These are phyloP conservation scores for Corythoichthys haematopterus DNA, from an alignment of 2,113 vertebrate species.

Conservation along the genomic window DNA sequence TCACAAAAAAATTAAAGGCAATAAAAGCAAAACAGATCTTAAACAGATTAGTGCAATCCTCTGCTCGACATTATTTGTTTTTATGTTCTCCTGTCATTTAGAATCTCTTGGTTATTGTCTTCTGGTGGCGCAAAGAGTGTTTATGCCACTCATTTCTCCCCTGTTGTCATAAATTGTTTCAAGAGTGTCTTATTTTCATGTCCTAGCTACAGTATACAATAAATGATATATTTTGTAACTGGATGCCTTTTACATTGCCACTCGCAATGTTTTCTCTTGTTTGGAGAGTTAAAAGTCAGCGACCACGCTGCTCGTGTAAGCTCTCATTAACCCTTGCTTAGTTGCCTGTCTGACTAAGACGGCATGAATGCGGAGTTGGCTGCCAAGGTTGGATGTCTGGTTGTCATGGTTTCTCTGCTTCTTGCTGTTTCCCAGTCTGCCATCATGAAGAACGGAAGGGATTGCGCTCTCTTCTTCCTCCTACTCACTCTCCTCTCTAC, in stretches of 20 bases:
- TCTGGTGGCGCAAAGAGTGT: constrained; percentile 12
- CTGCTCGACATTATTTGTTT: neutral
- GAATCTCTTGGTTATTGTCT: constrained; percentile 43
- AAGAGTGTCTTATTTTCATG: constrained; percentile 20
- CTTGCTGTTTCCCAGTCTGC: constrained; percentile 65
- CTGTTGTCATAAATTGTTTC: constrained; percentile 21
- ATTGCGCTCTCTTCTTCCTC: constrained; percentile 18
- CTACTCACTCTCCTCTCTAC: constrained; percentile 16
- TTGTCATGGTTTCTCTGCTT: constrained; percentile 72
- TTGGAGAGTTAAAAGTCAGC: constrained; percentile 10
- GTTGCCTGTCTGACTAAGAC: constrained; percentile 52
- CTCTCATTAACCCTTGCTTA: constrained; percentile 61
- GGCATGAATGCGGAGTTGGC: constrained; percentile 56
- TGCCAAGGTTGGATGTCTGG: constrained; percentile 67
- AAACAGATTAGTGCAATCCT: constrained; percentile 11
- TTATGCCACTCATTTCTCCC: constrained; percentile 17
- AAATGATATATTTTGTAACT: neutral
- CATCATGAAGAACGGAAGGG: constrained; percentile 43
- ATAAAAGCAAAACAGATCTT: neutral
- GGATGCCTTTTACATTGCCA: constrained; percentile 4
- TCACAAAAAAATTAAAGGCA: neutral
- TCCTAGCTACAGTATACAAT: neutral
- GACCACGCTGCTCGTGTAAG: constrained; percentile 12
- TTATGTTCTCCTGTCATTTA: constrained; percentile 39
- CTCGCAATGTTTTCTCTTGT: constrained; percentile 5